Evolutionary conservation across 1,140 invertebrate genomes (phyloP).

Genomic region (Brachystomella parvula): DNA sequence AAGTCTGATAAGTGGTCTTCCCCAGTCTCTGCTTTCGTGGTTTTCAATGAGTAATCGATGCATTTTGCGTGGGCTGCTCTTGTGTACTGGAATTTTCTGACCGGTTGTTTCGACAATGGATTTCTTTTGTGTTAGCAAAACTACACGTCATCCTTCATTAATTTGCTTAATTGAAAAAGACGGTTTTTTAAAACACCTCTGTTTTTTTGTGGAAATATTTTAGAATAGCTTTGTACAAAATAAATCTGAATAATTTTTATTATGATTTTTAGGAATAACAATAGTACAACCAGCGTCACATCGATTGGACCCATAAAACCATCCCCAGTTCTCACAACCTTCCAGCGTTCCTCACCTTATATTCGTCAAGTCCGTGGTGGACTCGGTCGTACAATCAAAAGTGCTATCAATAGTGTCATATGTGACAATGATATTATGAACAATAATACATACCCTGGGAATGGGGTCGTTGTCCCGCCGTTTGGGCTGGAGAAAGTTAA

Average conservation of each 20-base stretch:
- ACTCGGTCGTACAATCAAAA: not conserved
- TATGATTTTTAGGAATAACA: not conserved
- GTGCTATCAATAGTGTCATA: not conserved
- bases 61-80: not conserved
- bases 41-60: too few species aligned
- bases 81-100: too few species aligned
- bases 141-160: too few species aligned
- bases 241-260: not conserved
- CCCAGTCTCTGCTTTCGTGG: too few species aligned
- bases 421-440: conserved; percentile 8
- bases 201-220: not conserved
- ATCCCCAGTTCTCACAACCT: not conserved
- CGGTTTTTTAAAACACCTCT: not conserved
- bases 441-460: not conserved
- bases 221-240: not conserved
- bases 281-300: not conserved
- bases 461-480: not conserved
- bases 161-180: too few species aligned
- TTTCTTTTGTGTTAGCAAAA: too few species aligned
- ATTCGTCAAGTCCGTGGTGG: not conserved
- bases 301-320: not conserved
- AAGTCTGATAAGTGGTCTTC: not conserved
- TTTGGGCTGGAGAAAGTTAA: not conserved
- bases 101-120: too few species aligned
- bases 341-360: not conserved